Conservation (phyloP, 2,888 invertebrate genomes). For the Seira sanloemensis region DNA sequence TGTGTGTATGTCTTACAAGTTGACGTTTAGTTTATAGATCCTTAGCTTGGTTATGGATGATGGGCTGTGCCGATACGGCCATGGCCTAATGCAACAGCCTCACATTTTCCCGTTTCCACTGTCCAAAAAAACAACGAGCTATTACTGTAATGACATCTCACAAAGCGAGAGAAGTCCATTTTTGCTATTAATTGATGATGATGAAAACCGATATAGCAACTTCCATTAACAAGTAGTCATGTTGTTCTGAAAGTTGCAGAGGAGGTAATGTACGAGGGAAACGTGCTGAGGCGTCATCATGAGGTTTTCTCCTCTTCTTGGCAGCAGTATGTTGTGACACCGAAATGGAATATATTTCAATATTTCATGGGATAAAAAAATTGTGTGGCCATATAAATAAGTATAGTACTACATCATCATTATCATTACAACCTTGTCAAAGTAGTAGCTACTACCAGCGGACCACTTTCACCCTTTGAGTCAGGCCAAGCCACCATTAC, state of each 20-base stretch:
- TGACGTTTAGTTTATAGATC: no score
- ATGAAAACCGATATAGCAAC: conserved; percentile 62
- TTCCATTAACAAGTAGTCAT: conserved; percentile 45
- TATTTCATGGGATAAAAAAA: conserved; percentile 49
- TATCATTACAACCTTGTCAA: conserved; percentile 24
- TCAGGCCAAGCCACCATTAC: not conserved
- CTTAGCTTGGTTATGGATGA: conserved; percentile 30
- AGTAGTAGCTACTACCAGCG: not conserved
- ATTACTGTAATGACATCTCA: conserved; percentile 59
- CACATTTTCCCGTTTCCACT: not conserved
- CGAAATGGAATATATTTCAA: conserved; percentile 54
- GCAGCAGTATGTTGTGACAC: conserved; percentile 51
- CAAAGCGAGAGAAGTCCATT: conserved; percentile 56
- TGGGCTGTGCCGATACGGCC: conserved; percentile 18
- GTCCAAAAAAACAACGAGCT: conserved; percentile 38
- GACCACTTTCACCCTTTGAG: not conserved
- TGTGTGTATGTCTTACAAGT: not conserved
- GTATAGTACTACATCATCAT: conserved; percentile 13
- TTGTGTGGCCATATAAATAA: not conserved
- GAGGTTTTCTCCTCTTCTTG: conserved; percentile 6
- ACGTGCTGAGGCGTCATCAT: conserved; percentile 8
- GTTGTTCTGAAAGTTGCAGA: not conserved
- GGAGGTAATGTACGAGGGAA: conserved; percentile 28
- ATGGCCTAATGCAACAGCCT: not conserved
- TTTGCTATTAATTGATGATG: conserved; percentile 62